These are phyloP conservation scores for Rhincodon typus DNA, from an alignment of 2,797 vertebrate species.

Conservation along the genomic window DNA sequence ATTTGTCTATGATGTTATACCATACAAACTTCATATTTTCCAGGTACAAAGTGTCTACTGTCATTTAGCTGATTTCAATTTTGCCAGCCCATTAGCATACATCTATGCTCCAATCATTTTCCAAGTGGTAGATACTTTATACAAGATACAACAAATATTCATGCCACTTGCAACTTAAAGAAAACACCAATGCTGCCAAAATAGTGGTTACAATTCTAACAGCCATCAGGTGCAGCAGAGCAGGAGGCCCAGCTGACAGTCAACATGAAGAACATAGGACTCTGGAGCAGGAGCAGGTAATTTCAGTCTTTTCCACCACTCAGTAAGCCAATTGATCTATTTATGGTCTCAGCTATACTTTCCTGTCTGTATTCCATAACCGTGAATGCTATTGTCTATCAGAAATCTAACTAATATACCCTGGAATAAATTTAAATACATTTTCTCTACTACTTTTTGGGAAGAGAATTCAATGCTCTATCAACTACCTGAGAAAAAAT, in stretches of 20 bases:
- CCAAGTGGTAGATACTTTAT: no score
- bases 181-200: not conserved
- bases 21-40: not conserved
- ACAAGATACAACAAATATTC: not conserved
- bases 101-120: not conserved
- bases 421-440: no score
- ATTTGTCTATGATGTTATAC: not conserved
- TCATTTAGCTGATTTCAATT: not conserved
- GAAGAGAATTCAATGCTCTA: no score
- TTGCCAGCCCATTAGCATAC: not conserved
- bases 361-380: no score
- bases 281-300: no score
- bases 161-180: not conserved
- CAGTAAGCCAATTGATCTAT: no score
- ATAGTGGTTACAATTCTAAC: not conserved
- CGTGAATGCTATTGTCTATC: no score
- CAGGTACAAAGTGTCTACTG: not conserved
- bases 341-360: no score
- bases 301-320: no score
- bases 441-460: no score
- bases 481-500: no score
- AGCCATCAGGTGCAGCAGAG: not conserved
- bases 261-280: not conserved
- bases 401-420: no score
- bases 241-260: not conserved